Evolutionary conservation across 1,140 invertebrate genomes (phyloP), one percentile per base, ranked within the genome.

Genomic region (Euwallacea similis): DNA sequence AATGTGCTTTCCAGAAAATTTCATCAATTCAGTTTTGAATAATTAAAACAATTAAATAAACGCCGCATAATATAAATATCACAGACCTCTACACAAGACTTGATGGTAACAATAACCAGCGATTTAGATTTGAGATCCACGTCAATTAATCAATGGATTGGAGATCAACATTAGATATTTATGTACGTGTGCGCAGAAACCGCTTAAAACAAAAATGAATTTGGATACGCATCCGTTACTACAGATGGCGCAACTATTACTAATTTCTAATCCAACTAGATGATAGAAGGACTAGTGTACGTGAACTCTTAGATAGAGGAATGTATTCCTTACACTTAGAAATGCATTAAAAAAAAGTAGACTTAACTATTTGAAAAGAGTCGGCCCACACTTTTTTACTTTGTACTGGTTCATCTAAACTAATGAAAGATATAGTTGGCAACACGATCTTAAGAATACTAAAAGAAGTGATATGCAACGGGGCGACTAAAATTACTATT

Each of bases 381-480:
- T 33, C 21, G 21, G 21, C 21, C 21, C 21, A 4, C 4, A 68
- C 66, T 68, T 68, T 68, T 68, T 60, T 50, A 68, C 66, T 68
- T 68, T 68, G 66, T n/a, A 11, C 10, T 47, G 33, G 41, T 50
- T 55, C 59, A 47, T 6, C 54, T 68, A 68, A 60, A 10, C n/a
- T 43, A 33, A 53, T 15, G 42, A 65, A 66, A 15, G 15, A 53
- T 15, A 53, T 15, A 50, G 58, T 66, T 66, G 65, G 65, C 65
- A 68, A 68, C 56, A 41, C 21, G 43, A 58, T 41, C 58, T 50
- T 60, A 68, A 68, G 60, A n/a, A 60, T 68, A 68, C 21, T 33
- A 33, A 60, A 54, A 56, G 54, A 65, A 60, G 66, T 68, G 66
- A 68, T 68, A 68, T 68, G 66, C 66, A 60, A 68, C 58, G 50